Conservation (phyloP, 1,140 invertebrate genomes). For the Neoseiulus cucumeris region DNA sequence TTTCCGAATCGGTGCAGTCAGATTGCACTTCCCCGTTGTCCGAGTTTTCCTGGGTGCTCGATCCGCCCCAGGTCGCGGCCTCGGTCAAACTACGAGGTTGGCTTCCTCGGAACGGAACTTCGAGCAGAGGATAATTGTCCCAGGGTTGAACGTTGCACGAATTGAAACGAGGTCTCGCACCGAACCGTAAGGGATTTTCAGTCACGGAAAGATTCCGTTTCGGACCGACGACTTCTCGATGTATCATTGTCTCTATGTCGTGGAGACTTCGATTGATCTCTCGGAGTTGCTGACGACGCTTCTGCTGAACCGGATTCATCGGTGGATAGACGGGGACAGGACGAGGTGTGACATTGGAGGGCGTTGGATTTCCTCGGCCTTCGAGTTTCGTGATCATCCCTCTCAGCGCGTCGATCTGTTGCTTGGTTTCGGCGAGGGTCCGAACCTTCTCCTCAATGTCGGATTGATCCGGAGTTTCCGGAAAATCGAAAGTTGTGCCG, state of each 20-base stretch:
- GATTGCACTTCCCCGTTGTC: conserved; percentile 1
- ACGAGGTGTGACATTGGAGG: neutral
- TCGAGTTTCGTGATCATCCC: conserved; percentile 6
- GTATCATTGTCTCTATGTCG: neutral
- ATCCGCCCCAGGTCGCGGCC: conserved; percentile 5
- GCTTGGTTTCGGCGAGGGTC: neutral
- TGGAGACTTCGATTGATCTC: neutral
- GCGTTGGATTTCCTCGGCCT: neutral
- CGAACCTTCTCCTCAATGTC: conserved; percentile 5
- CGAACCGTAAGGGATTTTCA: neutral
- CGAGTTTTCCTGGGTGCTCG: conserved; percentile 2
- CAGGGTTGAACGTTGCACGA: neutral
- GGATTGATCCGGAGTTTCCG: neutral
- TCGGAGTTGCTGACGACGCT: neutral
- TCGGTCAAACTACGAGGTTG: conserved; percentile 1
- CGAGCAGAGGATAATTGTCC: neutral
- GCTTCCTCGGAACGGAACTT: neutral
- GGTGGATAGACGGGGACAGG: neutral
- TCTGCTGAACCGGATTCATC: neutral
- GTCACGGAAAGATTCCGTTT: neutral
- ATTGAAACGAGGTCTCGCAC: neutral
- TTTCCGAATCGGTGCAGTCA: conserved; percentile 1
- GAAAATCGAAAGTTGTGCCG: neutral
- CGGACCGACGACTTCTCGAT: neutral
- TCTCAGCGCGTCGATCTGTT: neutral